phyloP scores from a whole-genome alignment of 1,140 invertebrate species.

The Branchinecta lynchi region DNA sequence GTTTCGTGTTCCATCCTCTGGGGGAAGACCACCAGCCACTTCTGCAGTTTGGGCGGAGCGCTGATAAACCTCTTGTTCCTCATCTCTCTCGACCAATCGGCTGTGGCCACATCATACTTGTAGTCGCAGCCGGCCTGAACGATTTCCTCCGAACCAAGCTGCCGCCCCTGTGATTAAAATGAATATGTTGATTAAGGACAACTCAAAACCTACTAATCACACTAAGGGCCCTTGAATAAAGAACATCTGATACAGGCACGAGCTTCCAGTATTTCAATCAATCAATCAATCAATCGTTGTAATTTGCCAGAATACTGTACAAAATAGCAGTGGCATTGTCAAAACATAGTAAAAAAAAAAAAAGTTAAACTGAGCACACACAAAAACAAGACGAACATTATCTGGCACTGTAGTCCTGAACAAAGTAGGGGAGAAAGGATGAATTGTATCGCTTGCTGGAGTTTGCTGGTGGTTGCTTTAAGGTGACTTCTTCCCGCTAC shows the following conservation, averaged over 20 bases:
- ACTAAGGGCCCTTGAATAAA: not conserved
- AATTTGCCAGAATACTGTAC: no score
- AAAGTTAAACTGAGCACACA: no score
- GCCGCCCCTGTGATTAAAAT: conserved; percentile 6
- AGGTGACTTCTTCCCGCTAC: no score
- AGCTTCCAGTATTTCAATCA: not conserved
- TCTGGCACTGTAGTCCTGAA: no score
- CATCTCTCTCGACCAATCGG: conserved; percentile 48
- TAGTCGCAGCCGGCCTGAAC: conserved; percentile 23
- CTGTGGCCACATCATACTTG: conserved; percentile 26
- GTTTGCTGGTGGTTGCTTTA: no score
- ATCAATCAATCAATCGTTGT: no score
- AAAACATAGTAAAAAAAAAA: no score
- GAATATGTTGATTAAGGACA: conserved; percentile 27
- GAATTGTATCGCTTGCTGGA: no score
- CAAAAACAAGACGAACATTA: no score
- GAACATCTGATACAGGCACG: not conserved
- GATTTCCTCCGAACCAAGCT: conserved; percentile 13
- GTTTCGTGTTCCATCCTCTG: not conserved
- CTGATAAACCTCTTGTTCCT: conserved; percentile 27
- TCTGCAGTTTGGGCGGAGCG: not conserved
- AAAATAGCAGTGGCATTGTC: no score
- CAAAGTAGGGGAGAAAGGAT: no score
- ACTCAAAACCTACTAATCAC: conserved; percentile 22
- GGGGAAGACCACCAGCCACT: conserved; percentile 15